Evolutionary conservation across 2,888 invertebrate species (phyloP), one percentile per base, ranked within the genome.

Genomic region (Auanema freiburgensis): DNA sequence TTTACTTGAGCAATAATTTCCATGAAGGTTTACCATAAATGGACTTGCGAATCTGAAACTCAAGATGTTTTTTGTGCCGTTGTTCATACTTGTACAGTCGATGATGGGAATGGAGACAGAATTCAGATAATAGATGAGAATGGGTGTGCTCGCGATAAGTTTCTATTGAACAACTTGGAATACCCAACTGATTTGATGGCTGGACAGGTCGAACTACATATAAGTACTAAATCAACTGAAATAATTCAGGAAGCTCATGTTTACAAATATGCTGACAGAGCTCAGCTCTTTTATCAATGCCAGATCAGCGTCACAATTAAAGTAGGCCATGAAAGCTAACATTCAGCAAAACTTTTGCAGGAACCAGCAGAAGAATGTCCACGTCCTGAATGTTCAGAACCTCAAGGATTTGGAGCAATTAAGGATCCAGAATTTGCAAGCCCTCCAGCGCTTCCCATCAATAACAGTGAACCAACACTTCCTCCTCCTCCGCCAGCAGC

Each of bases 251-350:
- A 80, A 61, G 79, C 80, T 53, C 80, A 81, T 69, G 79, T 81
- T 25, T 81, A 77, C 77, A 81, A 81, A 65, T 81, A 78, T 68
- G 81, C 81, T 49, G 81, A 81, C 60, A 50, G 76, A 10, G 68
- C 78, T 18, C 72, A 72, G 59, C 72, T 81, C 50, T 79, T 81
- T 71, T 81, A 79, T 67, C 80, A 81, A 64, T 81, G 81, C 71
- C 80, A 81, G 66, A 78, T 81, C 59, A 66, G 76, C 41, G 77
- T 81, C 55, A 76, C 77, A 24, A 72, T 81, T 59, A 81, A 81
- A 66, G 69, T 59, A 52, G 23, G 8, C 57, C 6, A 24, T 10
- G 53, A 25, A 12, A 21, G 14, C 11, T 16, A 8, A 16, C 21
- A 5, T 33, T 51, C 24, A 54, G 1, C n/a, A 4, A 21, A 43